Conservation (phyloP, 2,888 invertebrate species). For the Nemotelus pantherinus region DNA sequence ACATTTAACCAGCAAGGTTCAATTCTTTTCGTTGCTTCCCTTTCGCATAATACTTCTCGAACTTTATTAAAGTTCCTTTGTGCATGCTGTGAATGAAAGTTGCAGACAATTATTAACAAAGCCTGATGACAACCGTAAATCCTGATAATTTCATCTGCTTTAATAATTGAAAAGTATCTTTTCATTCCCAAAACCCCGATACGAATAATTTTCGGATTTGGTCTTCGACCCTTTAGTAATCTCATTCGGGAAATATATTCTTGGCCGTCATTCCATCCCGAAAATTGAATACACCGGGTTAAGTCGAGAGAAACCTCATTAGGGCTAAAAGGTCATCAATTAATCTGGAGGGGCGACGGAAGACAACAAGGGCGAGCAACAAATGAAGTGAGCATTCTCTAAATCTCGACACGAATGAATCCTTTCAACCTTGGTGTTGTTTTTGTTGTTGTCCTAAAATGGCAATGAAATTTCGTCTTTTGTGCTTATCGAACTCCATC, state of each 20-base stretch:
- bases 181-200: too few relatives aligned
- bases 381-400: slow-evolving; percentile 27
- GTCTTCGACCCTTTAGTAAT: not conserved
- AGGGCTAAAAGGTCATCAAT: slow-evolving; percentile 36
- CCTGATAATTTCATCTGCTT: too few relatives aligned
- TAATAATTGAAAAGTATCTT: too few relatives aligned
- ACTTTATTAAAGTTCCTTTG: too few relatives aligned
- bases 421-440: not conserved
- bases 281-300: slow-evolving; percentile 29
- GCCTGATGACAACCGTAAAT: too few relatives aligned
- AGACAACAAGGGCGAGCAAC: slow-evolving; percentile 3
- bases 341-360: slow-evolving; percentile 3
- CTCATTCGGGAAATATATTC: slow-evolving; percentile 18
- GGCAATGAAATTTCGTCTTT: not conserved
- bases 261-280: not conserved
- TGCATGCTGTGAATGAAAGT: too few relatives aligned
- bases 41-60: too few relatives aligned
- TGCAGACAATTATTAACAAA: too few relatives aligned
- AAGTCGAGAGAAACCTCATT: slow-evolving; percentile 33
- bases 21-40: too few relatives aligned
- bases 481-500: not conserved
- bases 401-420: not conserved
- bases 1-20: too few relatives aligned
- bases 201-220: not conserved
- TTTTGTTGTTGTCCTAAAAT: not conserved